Base-by-base conservation (phyloP, 2,888 invertebrate genomes). In the Stenolophus ochropezus region DNA sequence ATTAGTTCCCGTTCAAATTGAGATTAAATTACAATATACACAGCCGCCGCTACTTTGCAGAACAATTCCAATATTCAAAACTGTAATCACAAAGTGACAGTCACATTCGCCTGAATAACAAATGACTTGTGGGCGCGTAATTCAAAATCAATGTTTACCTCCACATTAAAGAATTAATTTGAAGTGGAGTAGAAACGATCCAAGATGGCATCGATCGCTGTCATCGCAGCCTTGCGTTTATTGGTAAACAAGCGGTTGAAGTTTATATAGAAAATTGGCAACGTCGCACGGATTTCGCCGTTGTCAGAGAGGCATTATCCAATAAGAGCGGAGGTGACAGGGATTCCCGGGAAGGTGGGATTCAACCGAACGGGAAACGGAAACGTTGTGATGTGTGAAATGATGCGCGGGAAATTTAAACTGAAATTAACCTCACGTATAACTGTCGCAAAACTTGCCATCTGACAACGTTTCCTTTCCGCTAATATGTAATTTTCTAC, bases 131-230 rank as follows among this genome's bases (percentile, higher is more conserved):
- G 27, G 16, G 27, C 18, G 33, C 20, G 65, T 69, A 80, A 80
- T 80, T 80, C 73, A 80, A 80, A 80, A 80, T 80, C 80, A 80
- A 80, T 80, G 80, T 80, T 80, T 80, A 80, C 80, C 11, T 73
- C 56, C 58, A 73, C 80, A 80, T 80, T 80, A 80, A 69, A 27
- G 80, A 80, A 80, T 80, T 73, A 80, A 80, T 73, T 80, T 33
- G 33, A 42, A 51, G 20, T 51, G 71, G 53, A 79, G 79, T 65
- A 23, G 27, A 27, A 47, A 49, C 61, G 78, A 78, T 76, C 53
- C 25, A 27, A 56, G 58, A 58, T 53, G 2, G 4, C 51, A 58
- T 80, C 69, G 80, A 80, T 79, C 49, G 56, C 56, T 80, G 73
- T 73, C 80, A 80, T 71, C 73, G 47, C 16, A 18, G 6, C 65